Evolutionary conservation across 1,140 invertebrate species (phyloP), one percentile per base, ranked within the genome.

Genomic region (Apocrypta bakeri): DNA sequence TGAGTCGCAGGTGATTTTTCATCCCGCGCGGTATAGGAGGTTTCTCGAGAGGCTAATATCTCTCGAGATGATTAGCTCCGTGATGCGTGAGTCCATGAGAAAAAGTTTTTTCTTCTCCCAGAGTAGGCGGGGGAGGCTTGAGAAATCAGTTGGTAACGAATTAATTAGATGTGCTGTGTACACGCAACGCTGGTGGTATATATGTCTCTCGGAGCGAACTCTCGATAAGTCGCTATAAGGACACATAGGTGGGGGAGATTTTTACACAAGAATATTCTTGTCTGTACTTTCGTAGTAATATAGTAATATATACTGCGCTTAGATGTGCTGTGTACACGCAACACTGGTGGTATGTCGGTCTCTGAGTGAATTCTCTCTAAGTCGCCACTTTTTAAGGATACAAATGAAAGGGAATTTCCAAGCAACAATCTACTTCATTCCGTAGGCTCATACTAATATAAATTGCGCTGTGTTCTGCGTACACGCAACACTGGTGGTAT

Each of bases 1-100:
- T 24, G 42, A 2, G 74, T 14, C 42, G 25, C 14, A 25, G 56
- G 21, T 81, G 68, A 79, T 79, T 79, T 79, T 79, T 79, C 68
- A 79, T 63, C 29, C 68, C 4, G 17, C 24, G 69, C 63, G 25
- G 25, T 66, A 9, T 11, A 63, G 25, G 24, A 11, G 14, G 63
- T 25, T 71, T 1, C 11, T 8, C 27, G 12, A 48, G 25, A 9
- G n/a, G 24, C 56, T 69, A 69, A 81, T 81, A 81, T 75, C 73
- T 71, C 27, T 42, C 37, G 21, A 25, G 21, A 33, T 76, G 80
- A 82, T 82, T 82, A 77, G 33, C n/a, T 29, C 25, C 3, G 42
- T 14, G 8, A 9, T 37, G 17, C 27, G 40, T 48, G 11, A 6
- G n/a, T n/a, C 12, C 12, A 21, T 66, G 77, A 71, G 68, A 71